Base-by-base conservation (phyloP, 2,797 vertebrate species). In the Pitangus sulphuratus region DNA sequence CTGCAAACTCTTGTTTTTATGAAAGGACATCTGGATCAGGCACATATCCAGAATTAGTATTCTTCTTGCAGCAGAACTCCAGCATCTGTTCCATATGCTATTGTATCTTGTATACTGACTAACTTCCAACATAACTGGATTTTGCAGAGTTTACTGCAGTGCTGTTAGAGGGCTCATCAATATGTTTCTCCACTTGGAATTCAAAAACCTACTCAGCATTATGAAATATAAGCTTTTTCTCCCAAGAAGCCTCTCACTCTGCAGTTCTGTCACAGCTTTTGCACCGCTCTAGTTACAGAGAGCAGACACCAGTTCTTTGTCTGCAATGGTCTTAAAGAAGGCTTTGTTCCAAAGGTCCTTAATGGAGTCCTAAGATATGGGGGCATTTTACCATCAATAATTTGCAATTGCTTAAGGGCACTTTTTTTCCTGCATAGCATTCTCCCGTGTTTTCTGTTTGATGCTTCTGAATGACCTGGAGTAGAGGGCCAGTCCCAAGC, bases 1-100 rank as follows among this genome's bases (percentile, higher is more conserved):
- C 42, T 91, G 65, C n/a, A 95, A 95, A 57, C 33, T 50, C 15
- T 22, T 47, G 80, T 33, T 84, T 80, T 65, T 47, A 74, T 70
- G 60, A 85, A 92, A 80, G 48, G 60, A 94, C 91, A 95, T 83
- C 56, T 96, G 91, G 87, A 93, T 82, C 71, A 85, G 51, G 60
- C 79, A 64, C 9, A 68, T 70, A 54, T 25, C 40, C 79, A 85
- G 82, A 82, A 90, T 91, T 80, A 84, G 26, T 83, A 89, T 82
- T 95, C 80, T 84, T 91, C 78, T 64, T 85, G 56, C 72, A 87
- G 51, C 66, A 82, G 51, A 82, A 72, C 84, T 70, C 68, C 58
- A 85, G 78, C 89, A 87, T 87, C 89, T 93, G 89, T 82, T 95
- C 84, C 79, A 81, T 80, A 74, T 84, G 82, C 40, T 57, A 18